A percentile compares a stretch with the other conserved stretches of the same genome.
Conservation (phyloP, 1,140 invertebrate species). For the Zaprionus tsacasi region DNA sequence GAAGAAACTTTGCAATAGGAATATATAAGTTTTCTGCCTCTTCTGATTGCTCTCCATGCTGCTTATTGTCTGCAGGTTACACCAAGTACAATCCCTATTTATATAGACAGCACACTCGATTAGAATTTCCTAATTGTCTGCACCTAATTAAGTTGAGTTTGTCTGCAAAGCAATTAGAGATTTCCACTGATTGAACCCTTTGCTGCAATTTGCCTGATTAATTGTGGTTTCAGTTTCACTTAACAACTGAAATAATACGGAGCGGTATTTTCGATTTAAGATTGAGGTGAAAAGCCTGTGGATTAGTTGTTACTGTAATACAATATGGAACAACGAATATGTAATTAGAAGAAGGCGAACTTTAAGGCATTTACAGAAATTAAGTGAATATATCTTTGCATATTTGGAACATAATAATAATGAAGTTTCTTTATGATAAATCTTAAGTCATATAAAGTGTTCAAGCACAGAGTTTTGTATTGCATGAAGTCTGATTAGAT, state of each 20-base stretch:
- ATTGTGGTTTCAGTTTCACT: constrained; percentile 23
- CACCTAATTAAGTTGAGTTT: constrained; percentile 14
- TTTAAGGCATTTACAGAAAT: not conserved
- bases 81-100: not conserved
- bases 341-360: too few relatives aligned
- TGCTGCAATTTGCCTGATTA: constrained; percentile 33
- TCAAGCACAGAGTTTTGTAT: not conserved
- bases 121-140: constrained; percentile 24
- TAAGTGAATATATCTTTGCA: not conserved
- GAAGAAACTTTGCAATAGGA: constrained; percentile 43
- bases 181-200: constrained; percentile 15
- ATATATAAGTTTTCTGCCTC: constrained; percentile 10
- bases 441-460: not conserved
- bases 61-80: not conserved
- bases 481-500: not conserved
- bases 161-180: constrained; percentile 20
- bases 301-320: not conserved
- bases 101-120: constrained; percentile 7
- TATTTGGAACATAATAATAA: not conserved
- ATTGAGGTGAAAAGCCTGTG: not conserved
- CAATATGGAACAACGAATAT: too few relatives aligned
- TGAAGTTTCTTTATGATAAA: not conserved
- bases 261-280: not conserved
- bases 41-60: constrained; percentile 17
- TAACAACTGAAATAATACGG: not conserved